Conservation (phyloP, 2,888 invertebrate species). For the Drosophila anomalata region DNA sequence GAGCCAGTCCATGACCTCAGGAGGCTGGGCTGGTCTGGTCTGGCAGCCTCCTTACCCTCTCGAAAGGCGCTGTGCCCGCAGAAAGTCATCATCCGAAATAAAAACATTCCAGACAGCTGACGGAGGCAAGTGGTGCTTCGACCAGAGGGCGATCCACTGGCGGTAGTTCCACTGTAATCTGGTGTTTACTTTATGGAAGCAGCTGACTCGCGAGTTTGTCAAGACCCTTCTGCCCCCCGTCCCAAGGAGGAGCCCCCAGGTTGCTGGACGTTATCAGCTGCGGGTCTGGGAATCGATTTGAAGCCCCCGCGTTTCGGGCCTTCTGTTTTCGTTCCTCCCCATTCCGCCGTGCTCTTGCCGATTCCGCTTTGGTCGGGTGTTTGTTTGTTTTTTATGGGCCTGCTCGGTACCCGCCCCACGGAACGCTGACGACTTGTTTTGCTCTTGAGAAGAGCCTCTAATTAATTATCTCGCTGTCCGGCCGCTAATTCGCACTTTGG, state of each 20-base stretch:
- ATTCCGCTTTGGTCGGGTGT: neutral
- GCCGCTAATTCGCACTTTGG: constrained; percentile 37
- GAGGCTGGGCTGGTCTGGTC: no score
- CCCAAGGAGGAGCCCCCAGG: no score
- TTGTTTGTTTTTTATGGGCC: constrained; percentile 4
- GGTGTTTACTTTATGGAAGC: neutral
- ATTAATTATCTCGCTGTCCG: constrained; percentile 41
- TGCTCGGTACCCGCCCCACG: constrained; percentile 20
- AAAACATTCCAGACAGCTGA: constrained; percentile 36
- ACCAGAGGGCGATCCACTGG: neutral
- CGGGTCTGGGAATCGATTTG: neutral
- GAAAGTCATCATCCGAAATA: neutral
- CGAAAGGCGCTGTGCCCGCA: constrained; percentile 10
- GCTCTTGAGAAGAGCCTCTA: constrained; percentile 36
- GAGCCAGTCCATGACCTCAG: neutral
- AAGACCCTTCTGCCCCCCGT: neutral
- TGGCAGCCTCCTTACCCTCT: neutral
- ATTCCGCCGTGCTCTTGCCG: neutral
- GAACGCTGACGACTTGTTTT: constrained; percentile 40
- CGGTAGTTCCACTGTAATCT: neutral
- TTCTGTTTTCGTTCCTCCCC: neutral
- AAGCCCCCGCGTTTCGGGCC: neutral
- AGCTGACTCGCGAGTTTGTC: neutral
- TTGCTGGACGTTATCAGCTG: neutral
- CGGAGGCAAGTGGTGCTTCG: constrained; percentile 15